These are phyloP conservation scores for Amblyraja radiata DNA, from an alignment of 2,797 vertebrate species.

Conservation along the genomic window DNA sequence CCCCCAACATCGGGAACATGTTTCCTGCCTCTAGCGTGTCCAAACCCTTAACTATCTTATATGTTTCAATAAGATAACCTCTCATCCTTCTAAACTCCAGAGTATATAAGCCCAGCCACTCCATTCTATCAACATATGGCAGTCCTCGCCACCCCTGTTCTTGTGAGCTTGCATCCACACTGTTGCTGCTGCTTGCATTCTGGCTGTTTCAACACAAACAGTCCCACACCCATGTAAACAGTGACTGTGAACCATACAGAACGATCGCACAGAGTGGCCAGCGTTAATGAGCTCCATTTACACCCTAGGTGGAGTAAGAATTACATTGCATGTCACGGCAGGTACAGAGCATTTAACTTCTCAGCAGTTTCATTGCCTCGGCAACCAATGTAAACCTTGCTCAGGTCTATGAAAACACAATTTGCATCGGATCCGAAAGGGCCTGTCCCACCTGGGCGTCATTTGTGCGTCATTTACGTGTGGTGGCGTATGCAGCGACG, in stretches of 20 bases:
- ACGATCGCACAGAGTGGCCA: too few relatives aligned
- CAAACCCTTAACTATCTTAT: too few relatives aligned
- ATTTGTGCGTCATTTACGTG: too few relatives aligned
- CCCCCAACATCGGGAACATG: too few relatives aligned
- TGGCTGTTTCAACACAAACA: background rate
- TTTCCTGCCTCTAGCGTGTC: too few relatives aligned
- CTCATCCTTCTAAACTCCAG: too few relatives aligned
- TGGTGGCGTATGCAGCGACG: too few relatives aligned
- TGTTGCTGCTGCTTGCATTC: background rate
- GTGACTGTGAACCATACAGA: background rate
- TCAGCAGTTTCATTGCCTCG: background rate
- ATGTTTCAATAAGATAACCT: too few relatives aligned
- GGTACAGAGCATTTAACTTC: background rate
- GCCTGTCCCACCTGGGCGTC: too few relatives aligned
- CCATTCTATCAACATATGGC: too few relatives aligned
- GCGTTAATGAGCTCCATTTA: background rate
- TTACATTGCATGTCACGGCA: background rate
- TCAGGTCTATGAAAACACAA: background rate
- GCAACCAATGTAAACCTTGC: background rate
- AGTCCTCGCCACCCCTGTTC: background rate
- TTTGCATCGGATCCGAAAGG: too few relatives aligned
- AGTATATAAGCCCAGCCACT: too few relatives aligned
- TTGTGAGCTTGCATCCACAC: background rate
- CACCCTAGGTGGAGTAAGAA: background rate
- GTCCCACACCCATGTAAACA: background rate